Base-by-base conservation (phyloP, 2,113 vertebrate genomes). In the Progne subis region DNA sequence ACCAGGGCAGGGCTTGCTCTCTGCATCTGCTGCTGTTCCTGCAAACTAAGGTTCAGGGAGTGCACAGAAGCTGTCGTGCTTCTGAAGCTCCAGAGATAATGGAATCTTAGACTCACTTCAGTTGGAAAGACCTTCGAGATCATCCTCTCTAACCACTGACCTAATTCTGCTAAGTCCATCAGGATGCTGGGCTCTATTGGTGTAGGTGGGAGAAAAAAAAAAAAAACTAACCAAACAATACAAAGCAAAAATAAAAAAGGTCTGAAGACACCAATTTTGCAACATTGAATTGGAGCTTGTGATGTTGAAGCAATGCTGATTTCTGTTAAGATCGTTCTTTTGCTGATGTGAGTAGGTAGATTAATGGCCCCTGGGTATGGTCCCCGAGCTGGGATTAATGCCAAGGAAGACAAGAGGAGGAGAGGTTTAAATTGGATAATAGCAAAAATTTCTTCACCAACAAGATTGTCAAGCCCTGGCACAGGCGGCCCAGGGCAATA, bases 21-120 rank as follows among this genome's bases (percentile, higher is more conserved):
- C 67, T 37, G 26, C 4, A 6, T 37, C 59, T 60, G 2, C n/a
- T 32, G 34, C 34, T 53, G 1, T 12, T 60, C 28, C 3, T n/a
- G 37, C 24, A 29, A 25, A n/a, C 34, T 47, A 0, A 0, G 8
- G 12, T 47, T 60, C 6, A 8, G 67, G 26, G n/a, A 11, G 3
- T 21, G 18, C 4, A 5, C n/a, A 12, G 68, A 41, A 17, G 34
- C 8, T 31, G 14, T 9, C 52, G 15, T 34, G 59, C 59, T 79
- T 43, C 70, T 8, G 0, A 25, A 43, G 74, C 52, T 37, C 31
- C 28, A 12, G 63, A 61, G 68, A 1, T 34, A 17, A 5, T 26
- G 34, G 63, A 41, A 28, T 61, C 11, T 34, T 61, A 34, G 29
- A 69, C 15, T 61, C 20, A 14, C 24, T 69, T 59, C 13, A 26